These are phyloP conservation scores for Melanostoma scalare DNA, from an alignment of 2,888 invertebrate genomes.

Conservation along the genomic window DNA sequence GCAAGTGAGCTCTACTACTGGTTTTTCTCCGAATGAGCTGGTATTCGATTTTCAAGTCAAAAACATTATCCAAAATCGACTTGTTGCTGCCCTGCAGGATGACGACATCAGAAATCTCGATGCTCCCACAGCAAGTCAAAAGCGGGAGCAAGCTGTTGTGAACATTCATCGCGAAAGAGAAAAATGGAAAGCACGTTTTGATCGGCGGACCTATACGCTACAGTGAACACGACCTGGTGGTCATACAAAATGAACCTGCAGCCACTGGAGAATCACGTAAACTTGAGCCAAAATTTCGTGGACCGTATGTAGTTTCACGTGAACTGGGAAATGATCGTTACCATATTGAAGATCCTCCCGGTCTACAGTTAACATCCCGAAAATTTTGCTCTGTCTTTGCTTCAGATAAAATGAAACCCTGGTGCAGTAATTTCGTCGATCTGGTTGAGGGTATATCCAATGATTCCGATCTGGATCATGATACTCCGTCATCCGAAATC, in stretches of 20 bases:
- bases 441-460: neutral
- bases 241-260: constrained; percentile 44
- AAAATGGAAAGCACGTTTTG: constrained; percentile 50
- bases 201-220: constrained; percentile 28
- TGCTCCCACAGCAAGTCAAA: neutral
- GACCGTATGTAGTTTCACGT: constrained; percentile 57
- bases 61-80: constrained; percentile 50
- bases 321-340: constrained; percentile 63
- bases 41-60: constrained; percentile 64
- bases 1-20: constrained; percentile 56
- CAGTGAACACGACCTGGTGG: constrained; percentile 25
- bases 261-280: constrained; percentile 28
- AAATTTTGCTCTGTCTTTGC: constrained; percentile 57
- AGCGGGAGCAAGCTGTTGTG: constrained; percentile 25
- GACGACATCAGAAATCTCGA: neutral
- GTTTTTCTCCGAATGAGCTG: constrained; percentile 67
- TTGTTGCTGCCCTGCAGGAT: constrained; percentile 10
- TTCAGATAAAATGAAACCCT: constrained; percentile 68
- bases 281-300: constrained; percentile 61
- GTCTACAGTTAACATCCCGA: constrained; percentile 35
- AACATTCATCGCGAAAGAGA: constrained; percentile 30
- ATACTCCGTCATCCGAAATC: too few relatives aligned
- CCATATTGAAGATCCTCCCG: constrained; percentile 61
- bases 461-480: neutral
- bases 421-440: constrained; percentile 24